phyloP scores from a whole-genome alignment of 2,797 vertebrate species.

The Tapirus indicus region DNA sequence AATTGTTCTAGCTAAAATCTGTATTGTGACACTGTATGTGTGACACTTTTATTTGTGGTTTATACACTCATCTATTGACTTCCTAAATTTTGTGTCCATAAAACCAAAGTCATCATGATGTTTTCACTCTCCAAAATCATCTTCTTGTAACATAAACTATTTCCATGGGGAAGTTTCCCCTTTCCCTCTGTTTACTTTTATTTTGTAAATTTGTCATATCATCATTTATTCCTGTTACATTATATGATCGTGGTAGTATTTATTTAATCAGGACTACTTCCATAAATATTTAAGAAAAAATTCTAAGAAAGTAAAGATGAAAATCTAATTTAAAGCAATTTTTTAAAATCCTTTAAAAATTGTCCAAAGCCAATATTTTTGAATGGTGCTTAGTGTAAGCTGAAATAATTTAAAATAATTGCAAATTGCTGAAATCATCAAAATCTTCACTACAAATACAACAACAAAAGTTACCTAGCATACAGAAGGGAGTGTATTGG shows the following conservation, averaged over 20 bases:
- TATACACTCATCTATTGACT: neutral
- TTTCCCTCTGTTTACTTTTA: neutral
- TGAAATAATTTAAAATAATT: neutral
- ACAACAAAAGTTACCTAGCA: neutral
- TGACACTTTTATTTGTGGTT: neutral
- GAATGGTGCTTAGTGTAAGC: neutral
- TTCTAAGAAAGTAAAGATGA: neutral
- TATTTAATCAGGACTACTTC: neutral
- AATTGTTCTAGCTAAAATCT: neutral
- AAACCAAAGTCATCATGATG: constrained; percentile 1
- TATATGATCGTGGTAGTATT: neutral
- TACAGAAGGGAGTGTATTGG: neutral
- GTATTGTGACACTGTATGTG: neutral
- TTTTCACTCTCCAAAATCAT: neutral
- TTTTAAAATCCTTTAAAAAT: neutral
- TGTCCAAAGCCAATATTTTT: neutral
- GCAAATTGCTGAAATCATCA: neutral
- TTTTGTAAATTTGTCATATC: neutral
- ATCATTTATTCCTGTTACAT: neutral
- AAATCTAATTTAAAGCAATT: neutral
- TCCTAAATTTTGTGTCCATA: neutral
- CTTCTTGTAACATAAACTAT: neutral
- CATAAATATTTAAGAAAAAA: neutral
- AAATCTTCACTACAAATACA: neutral
- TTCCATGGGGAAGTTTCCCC: neutral